Evolutionary conservation across 2,797 vertebrate genomes (phyloP).

Genomic region (Eremophila alpestris): DNA sequence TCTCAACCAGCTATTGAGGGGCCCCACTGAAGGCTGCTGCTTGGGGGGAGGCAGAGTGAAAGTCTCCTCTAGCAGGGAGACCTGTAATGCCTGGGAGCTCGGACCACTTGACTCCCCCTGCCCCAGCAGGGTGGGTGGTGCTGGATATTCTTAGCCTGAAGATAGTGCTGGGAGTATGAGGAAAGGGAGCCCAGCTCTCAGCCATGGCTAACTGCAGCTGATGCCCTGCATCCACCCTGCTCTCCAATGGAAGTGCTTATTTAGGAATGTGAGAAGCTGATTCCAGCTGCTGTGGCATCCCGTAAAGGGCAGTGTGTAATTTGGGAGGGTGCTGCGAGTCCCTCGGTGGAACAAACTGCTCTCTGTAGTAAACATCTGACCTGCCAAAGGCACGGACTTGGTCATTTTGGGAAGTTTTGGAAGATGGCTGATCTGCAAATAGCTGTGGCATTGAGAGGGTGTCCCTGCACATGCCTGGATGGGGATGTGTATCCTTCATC

Average conservation of each 20-base stretch:
- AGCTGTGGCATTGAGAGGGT: not conserved
- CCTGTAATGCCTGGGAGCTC: not conserved
- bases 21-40: conserved; percentile 37
- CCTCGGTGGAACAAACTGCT: not conserved
- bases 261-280: conserved; percentile 32
- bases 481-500: not conserved
- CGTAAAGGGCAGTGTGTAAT: conserved; percentile 47
- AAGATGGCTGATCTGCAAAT: conserved; percentile 1
- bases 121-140: not conserved
- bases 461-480: not conserved
- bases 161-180: not conserved
- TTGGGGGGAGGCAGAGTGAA: conserved; percentile 41
- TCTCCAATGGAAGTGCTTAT: conserved; percentile 24
- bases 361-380: conserved; percentile 27
- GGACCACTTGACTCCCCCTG: not conserved
- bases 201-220: conserved; percentile 16
- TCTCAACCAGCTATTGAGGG: conserved; percentile 51
- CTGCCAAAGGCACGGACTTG: not conserved
- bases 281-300: conserved; percentile 57
- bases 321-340: conserved; percentile 47
- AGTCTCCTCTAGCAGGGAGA: conserved; percentile 40
- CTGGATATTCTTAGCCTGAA: conserved; percentile 21
- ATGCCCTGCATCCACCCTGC: conserved; percentile 37
- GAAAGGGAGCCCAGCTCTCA: not conserved
- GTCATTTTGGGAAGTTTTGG: conserved; percentile 47